Conservation (phyloP, 2,113 vertebrate genomes). For the Muntiacus reevesi region DNA sequence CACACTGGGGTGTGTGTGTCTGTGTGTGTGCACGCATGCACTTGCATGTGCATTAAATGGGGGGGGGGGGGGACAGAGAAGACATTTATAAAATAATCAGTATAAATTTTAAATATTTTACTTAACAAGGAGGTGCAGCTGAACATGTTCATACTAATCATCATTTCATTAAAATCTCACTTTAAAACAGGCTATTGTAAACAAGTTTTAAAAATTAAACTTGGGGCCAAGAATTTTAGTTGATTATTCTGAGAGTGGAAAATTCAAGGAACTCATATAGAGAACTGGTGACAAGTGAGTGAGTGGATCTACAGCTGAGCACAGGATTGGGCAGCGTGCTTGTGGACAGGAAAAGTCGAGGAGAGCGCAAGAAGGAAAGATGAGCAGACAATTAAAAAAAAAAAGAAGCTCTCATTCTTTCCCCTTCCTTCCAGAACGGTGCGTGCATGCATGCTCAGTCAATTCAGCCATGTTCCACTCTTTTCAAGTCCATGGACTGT, state of each 20-base stretch:
- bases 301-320: background rate
- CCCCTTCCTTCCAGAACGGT: background rate
- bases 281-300: background rate
- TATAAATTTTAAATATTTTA: background rate
- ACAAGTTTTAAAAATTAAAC: background rate
- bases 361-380: rapidly evolving
- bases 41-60: background rate
- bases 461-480: background rate
- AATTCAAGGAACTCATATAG: background rate
- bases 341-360: rapidly evolving
- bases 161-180: background rate
- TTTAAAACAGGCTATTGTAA: background rate
- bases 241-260: background rate
- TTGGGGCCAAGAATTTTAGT: background rate
- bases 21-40: rapidly evolving
- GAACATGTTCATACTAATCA: background rate
- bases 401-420: background rate
- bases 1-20: background rate
- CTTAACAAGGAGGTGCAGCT: background rate
- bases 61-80: background rate
- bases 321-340: too few species aligned
- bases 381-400: background rate
- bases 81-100: background rate
- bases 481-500: background rate
- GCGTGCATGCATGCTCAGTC: background rate